Percentiles rank a stretch among this genome's conserved stretches.
phyloP scores from a whole-genome alignment of 2,797 vertebrate genomes.

The Thamnophis elegans region DNA sequence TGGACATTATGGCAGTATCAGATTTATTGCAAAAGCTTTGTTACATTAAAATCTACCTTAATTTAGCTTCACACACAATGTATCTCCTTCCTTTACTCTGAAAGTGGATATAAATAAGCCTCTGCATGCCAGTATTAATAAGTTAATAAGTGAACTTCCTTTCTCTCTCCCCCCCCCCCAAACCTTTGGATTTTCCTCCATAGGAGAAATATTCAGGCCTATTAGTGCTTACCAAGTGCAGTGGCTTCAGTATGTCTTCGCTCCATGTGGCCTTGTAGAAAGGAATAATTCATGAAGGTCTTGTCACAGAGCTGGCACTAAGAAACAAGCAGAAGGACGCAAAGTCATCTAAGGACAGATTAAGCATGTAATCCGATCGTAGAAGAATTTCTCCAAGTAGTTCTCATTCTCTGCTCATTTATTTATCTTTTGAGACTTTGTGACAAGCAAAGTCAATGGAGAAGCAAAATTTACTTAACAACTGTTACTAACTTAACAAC shows the following conservation, averaged over 20 bases:
- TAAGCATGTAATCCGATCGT: neutral
- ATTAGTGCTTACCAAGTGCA: slow-evolving; percentile 61
- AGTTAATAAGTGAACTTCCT: neutral
- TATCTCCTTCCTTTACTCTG: neutral
- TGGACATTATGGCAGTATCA: neutral
- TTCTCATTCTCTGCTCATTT: neutral
- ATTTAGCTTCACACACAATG: neutral
- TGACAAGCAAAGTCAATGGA: neutral
- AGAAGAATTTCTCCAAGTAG: neutral
- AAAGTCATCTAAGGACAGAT: neutral
- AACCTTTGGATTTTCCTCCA: neutral
- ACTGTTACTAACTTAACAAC: neutral
- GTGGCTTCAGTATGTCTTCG: slow-evolving; percentile 63
- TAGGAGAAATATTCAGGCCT: neutral
- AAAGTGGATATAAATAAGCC: neutral
- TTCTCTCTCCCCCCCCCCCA: too few species aligned
- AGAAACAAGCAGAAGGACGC: neutral
- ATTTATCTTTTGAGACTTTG: neutral
- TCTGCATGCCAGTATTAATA: neutral
- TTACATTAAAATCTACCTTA: neutral
- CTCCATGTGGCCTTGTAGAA: slow-evolving; percentile 71
- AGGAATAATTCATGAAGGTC: slow-evolving; percentile 73
- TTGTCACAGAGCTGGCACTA: slow-evolving; percentile 80
- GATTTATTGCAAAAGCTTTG: neutral
- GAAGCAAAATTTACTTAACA: neutral